These are phyloP conservation scores for Chloebia gouldiae DNA, from an alignment of 2,113 vertebrate genomes.

Conservation along the genomic window DNA sequence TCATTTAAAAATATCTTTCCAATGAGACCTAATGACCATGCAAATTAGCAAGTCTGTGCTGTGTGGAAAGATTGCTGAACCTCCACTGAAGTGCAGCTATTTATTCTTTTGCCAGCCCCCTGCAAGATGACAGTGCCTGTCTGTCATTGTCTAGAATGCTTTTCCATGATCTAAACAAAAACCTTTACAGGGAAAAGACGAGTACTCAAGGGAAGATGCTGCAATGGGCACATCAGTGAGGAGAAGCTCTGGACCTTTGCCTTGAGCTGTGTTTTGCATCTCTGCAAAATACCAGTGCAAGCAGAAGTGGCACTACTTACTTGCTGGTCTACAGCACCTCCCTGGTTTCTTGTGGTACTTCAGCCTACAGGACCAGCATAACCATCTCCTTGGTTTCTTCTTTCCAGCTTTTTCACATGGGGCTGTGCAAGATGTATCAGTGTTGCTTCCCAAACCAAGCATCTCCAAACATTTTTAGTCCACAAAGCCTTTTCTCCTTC, in stretches of 20 bases:
- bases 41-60: constrained; percentile 17
- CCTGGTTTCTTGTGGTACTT: not conserved
- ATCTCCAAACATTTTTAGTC: not conserved
- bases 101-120: not conserved
- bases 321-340: not conserved
- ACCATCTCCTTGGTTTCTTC: not conserved
- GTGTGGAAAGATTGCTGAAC: not conserved
- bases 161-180: constrained; percentile 8
- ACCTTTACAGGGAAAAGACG: not conserved
- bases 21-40: not conserved
- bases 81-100: not conserved
- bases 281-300: not conserved
- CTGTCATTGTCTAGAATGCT: not conserved
- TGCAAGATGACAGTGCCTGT: constrained; percentile 1
- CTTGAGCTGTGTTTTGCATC: not conserved
- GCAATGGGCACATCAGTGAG: not conserved
- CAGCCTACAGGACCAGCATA: not conserved
- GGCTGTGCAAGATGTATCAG: not conserved
- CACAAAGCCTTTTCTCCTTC: not conserved
- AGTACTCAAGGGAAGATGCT: not conserved
- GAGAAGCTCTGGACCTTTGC: not conserved
- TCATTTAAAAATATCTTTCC: constrained; percentile 50
- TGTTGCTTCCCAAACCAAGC: not conserved
- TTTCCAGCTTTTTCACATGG: not conserved
- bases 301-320: not conserved